phyloP scores from a whole-genome alignment of 2,113 vertebrate genomes.

The Cyanoliseus patagonus region DNA sequence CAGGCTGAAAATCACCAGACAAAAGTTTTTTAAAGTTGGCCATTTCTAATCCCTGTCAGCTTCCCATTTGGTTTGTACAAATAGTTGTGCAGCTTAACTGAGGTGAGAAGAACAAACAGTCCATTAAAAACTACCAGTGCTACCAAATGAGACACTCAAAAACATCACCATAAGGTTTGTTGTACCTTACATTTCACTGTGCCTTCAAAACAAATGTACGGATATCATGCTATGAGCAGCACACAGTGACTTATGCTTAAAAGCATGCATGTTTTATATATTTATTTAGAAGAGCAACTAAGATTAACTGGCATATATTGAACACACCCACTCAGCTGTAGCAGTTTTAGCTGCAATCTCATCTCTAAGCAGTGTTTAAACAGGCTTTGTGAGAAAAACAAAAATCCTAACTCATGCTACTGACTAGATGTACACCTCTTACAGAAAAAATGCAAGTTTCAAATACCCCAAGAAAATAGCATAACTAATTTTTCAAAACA shows the following conservation, averaged over 20 bases:
- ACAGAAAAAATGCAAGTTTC: background rate
- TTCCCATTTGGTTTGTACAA: background rate
- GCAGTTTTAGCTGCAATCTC: background rate
- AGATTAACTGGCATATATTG: background rate
- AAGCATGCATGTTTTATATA: background rate
- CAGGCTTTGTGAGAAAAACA: background rate
- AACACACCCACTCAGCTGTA: background rate
- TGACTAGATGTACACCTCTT: background rate
- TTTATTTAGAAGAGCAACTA: background rate
- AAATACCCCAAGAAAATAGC: background rate
- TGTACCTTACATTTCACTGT: background rate
- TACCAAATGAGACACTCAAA: background rate
- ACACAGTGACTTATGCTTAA: background rate
- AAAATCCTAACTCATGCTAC: background rate
- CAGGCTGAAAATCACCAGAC: background rate
- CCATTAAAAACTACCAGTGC: background rate
- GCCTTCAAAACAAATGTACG: background rate
- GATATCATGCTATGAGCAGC: background rate
- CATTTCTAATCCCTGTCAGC: background rate
- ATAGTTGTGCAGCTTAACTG: background rate
- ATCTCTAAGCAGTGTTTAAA: background rate
- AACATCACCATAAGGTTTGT: background rate
- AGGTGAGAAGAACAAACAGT: background rate
- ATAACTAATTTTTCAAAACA: background rate
- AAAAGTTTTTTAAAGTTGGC: background rate